Evolutionary conservation across 2,113 vertebrate species (phyloP).

Genomic region (Apus apus): DNA sequence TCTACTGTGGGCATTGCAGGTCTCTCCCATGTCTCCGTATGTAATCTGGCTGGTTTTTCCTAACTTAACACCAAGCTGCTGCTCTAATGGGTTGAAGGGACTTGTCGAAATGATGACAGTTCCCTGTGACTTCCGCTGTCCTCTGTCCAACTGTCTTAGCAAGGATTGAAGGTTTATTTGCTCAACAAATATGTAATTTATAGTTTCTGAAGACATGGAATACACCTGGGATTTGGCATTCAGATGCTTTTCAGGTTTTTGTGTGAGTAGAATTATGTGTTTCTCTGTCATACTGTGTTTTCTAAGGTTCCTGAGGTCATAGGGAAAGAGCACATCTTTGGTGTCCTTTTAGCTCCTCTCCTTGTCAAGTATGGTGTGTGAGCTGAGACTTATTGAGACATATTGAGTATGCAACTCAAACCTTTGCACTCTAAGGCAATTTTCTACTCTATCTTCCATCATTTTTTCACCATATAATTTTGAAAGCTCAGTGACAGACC

Average conservation of each 20-base stretch:
- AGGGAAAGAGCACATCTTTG: background rate
- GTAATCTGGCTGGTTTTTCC: background rate
- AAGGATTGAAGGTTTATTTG: background rate
- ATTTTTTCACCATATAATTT: background rate
- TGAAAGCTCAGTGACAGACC: background rate
- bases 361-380: background rate
- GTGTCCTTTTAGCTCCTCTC: background rate
- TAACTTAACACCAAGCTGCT: background rate
- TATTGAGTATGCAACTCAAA: background rate
- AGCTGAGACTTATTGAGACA: too few species aligned
- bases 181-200: background rate
- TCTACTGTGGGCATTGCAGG: background rate
- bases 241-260: background rate
- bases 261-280: accelerated
- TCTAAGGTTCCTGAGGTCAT: background rate
- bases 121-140: background rate
- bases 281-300: background rate
- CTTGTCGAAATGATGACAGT: background rate
- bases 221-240: background rate
- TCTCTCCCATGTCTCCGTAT: background rate
- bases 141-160: background rate
- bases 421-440: background rate
- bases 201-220: background rate
- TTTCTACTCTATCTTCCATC: background rate
- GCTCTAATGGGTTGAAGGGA: background rate